phyloP scores from a whole-genome alignment of 1,140 invertebrate species.

The silkworm (Bombyx mori) region DNA sequence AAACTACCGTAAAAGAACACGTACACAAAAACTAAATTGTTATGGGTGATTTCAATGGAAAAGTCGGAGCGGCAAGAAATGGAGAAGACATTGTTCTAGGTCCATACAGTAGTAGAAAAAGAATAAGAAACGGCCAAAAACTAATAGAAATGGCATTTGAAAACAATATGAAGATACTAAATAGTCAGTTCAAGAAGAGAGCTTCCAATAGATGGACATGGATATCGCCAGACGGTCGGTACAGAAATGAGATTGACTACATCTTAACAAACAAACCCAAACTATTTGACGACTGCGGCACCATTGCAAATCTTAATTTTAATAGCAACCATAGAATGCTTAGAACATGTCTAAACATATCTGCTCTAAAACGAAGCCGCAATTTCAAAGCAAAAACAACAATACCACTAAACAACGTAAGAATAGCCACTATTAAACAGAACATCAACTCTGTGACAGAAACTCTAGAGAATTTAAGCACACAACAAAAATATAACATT shows the following conservation, averaged over 20 bases:
- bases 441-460: not conserved
- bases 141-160: slow-evolving; percentile 1
- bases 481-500: not conserved
- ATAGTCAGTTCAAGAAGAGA: too few relatives aligned
- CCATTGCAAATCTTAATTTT: too few relatives aligned
- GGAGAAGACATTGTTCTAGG: slow-evolving; percentile 12
- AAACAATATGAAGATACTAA: too few relatives aligned
- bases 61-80: slow-evolving; percentile 7
- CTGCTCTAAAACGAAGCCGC: slow-evolving; percentile 3
- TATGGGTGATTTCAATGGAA: slow-evolving; percentile 8
- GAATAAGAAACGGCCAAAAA: slow-evolving; percentile 7
- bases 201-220: too few relatives aligned
- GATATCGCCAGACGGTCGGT: too few relatives aligned
- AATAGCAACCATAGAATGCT: not conserved
- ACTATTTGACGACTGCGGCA: too few relatives aligned
- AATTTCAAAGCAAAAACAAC: not conserved
- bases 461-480: not conserved
- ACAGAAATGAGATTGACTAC: too few relatives aligned
- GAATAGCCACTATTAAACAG: not conserved
- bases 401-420: too few relatives aligned
- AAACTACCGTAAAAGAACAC: slow-evolving; percentile 2
- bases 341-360: slow-evolving; percentile 7
- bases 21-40: slow-evolving; percentile 12
- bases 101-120: slow-evolving; percentile 2
- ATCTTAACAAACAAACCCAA: too few relatives aligned